A percentile compares a stretch with the other conserved stretches of the same genome.
phyloP scores from a whole-genome alignment of 2,797 vertebrate genomes.

The Pseudotriccus pelzelni region DNA sequence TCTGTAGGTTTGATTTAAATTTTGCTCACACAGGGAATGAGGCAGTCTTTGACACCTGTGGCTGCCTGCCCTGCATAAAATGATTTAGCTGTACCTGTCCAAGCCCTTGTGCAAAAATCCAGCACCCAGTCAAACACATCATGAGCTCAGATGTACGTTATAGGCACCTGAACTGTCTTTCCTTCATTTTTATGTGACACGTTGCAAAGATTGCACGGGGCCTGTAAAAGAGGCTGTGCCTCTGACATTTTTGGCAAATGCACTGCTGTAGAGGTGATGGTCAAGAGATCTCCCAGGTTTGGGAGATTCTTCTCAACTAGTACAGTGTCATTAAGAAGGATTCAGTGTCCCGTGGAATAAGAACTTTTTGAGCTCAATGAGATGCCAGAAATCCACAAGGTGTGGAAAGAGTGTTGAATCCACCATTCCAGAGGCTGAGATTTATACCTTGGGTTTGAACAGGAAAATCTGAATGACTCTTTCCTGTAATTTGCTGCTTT shows the following conservation, averaged over 20 bases:
- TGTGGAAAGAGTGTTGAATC: not conserved
- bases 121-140: not conserved
- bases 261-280: not conserved
- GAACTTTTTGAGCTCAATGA: constrained; percentile 11
- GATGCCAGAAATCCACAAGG: constrained; percentile 29
- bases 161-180: not conserved
- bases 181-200: not conserved
- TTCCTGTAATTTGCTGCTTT: not conserved
- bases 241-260: not conserved
- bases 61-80: not conserved
- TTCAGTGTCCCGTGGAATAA: not conserved
- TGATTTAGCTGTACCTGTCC: not conserved
- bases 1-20: not conserved
- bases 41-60: not conserved
- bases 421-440: not conserved
- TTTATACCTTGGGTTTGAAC: not conserved
- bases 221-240: not conserved
- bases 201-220: not conserved
- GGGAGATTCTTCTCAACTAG: not conserved
- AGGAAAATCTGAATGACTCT: not conserved
- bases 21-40: not conserved
- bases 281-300: not conserved
- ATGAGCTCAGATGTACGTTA: not conserved
- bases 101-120: not conserved
- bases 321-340: not conserved